Percentiles rank a stretch among this genome's conserved stretches.
Evolutionary conservation across 2,888 invertebrate species (phyloP).

Genomic region (Syritta pipiens): DNA sequence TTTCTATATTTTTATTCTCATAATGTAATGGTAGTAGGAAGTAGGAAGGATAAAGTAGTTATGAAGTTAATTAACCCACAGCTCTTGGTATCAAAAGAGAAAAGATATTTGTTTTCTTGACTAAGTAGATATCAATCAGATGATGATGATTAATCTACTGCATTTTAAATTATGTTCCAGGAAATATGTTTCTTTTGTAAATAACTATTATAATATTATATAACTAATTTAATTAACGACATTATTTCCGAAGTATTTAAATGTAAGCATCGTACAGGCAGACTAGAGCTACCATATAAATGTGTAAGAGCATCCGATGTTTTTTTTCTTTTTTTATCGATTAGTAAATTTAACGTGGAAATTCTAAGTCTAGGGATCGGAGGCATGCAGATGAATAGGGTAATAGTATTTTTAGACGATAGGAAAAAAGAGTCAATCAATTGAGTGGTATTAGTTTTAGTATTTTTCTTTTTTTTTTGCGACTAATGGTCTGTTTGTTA

Average conservation of each 20-base stretch:
- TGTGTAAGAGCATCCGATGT: constrained; percentile 9
- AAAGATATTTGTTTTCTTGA: constrained; percentile 24
- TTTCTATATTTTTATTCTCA: constrained; percentile 47
- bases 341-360: background rate
- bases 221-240: background rate
- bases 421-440: too few species aligned
- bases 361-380: background rate
- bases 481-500: too few species aligned
- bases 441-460: too few species aligned
- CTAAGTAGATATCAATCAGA: constrained; percentile 58
- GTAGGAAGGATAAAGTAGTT: constrained; percentile 17
- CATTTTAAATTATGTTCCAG: constrained; percentile 25
- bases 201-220: constrained; percentile 23
- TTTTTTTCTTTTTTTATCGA: background rate
- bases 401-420: too few species aligned
- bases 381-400: too few species aligned
- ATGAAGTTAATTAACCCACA: constrained; percentile 6
- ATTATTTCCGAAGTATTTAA: constrained; percentile 38
- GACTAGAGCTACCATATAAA: constrained; percentile 29
- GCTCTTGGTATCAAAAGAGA: constrained; percentile 20
- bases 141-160: constrained; percentile 32
- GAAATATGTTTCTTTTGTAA: constrained; percentile 41
- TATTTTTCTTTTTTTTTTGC: too few species aligned
- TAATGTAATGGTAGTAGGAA: constrained; percentile 24
- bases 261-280: background rate